A percentile compares a stretch with the other conserved stretches of the same genome.
phyloP scores from a whole-genome alignment of 1,140 invertebrate species.

The Leptinotarsa defecta region DNA sequence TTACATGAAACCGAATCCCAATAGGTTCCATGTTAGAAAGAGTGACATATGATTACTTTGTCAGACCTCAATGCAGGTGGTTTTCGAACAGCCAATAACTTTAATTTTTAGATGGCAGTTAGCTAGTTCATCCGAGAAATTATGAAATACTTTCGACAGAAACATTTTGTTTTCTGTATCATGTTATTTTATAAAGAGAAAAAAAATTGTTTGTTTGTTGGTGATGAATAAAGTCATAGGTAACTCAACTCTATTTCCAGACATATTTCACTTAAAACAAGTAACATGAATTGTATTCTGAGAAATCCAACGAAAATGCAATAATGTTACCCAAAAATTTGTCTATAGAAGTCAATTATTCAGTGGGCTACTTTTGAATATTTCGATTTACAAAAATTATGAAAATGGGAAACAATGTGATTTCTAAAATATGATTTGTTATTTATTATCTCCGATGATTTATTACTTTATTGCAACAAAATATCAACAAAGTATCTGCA shows the following conservation, averaged over 20 bases:
- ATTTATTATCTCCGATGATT: no score
- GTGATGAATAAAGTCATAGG: neutral
- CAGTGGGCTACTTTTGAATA: no score
- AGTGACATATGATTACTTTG: slow-evolving; percentile 46
- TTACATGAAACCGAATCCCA: slow-evolving; percentile 41
- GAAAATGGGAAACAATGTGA: no score
- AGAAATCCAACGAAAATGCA: neutral
- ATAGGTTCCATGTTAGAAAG: slow-evolving; percentile 46
- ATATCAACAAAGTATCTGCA: no score
- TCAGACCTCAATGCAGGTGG: slow-evolving; percentile 50
- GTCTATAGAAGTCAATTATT: neutral
- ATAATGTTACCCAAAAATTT: neutral
- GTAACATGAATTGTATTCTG: neutral
- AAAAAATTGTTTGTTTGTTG: neutral
- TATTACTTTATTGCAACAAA: no score
- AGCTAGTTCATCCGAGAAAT: neutral
- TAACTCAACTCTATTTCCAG: neutral
- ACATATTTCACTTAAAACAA: neutral
- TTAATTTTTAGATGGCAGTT: slow-evolving; percentile 23
- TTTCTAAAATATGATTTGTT: no score
- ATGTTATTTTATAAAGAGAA: neutral
- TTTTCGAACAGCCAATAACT: slow-evolving; percentile 31
- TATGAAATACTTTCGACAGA: neutral
- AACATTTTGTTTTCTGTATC: neutral
- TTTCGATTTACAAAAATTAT: no score